phyloP scores from a whole-genome alignment of 92 coral and sea anemone genomes.

The Pocillopora grandis region DNA sequence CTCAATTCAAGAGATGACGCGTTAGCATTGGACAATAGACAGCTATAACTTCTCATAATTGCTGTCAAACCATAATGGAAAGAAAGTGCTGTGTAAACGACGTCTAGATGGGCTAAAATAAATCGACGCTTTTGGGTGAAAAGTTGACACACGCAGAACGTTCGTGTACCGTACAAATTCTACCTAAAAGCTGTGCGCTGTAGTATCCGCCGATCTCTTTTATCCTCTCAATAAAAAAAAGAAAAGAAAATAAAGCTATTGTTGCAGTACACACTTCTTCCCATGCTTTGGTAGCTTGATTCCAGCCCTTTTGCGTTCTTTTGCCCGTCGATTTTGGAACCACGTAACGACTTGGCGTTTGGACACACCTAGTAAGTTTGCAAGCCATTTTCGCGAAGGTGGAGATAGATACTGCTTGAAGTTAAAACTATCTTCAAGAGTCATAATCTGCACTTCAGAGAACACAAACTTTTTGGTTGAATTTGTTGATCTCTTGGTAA shows the following conservation, averaged over 20 bases:
- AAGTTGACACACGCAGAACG: neutral
- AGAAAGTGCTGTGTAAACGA: neutral
- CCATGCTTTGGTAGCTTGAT: slow-evolving; percentile 15
- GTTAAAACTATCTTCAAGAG: slow-evolving; percentile 25
- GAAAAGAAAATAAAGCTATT: neutral
- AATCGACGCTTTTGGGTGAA: neutral
- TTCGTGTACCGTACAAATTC: too few relatives aligned
- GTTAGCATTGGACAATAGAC: neutral
- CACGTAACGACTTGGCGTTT: slow-evolving; percentile 38
- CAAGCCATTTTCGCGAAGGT: slow-evolving; percentile 22
- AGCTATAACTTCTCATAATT: neutral
- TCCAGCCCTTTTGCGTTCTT: slow-evolving; percentile 28
- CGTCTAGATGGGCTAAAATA: neutral
- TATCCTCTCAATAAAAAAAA: too few relatives aligned
- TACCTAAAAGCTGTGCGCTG: too few relatives aligned
- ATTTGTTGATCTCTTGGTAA: neutral
- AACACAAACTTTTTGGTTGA: slow-evolving; percentile 7
- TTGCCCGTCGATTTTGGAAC: slow-evolving; percentile 41
- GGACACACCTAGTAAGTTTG: slow-evolving; percentile 20
- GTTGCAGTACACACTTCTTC: slow-evolving; percentile 6
- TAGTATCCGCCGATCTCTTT: too few relatives aligned
- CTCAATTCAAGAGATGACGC: neutral
- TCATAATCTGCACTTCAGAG: slow-evolving; percentile 11
- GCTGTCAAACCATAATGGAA: neutral
- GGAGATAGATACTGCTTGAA: slow-evolving; percentile 32